Evolutionary conservation across 2,888 invertebrate species (phyloP), one percentile per base, ranked within the genome.

Genomic region (Temnothorax ravouxi): DNA sequence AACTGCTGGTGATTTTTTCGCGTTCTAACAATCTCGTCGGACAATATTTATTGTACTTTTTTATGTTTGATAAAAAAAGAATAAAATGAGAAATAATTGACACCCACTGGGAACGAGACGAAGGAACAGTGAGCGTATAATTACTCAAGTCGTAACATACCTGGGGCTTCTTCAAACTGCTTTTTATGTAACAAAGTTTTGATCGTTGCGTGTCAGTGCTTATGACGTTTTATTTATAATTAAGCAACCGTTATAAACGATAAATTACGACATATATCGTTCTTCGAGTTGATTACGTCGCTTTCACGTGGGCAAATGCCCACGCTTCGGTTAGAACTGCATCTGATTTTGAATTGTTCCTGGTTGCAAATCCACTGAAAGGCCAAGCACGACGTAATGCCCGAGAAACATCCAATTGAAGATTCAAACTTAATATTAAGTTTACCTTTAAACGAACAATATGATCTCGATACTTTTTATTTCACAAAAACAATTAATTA

Each of bases 101-200:
- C 9, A 44, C 1, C 34, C 6, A 82, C 59, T 75, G 5, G n/a
- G 29, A n/a, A 47, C 25, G 44, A 82, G 41, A n/a, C 34, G 47
- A 64, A 64, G 50, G 62, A 61, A n/a, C 41, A 85, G 44, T n/a
- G 21, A 41, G 18, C 86, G 89, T 87, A 88, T 87, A 88, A 92
- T 90, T 89, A 86, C 59, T 77, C 88, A 88, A 92, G 88, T 89
- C 86, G 52, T 67, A 80, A 84, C 84, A 82, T 88, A 88, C 83
- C 86, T 84, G 84, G 88, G 94, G 93, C 92, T 94, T 94, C 94
- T 86, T 88, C 92, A 92, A 94, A 92, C 93, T 87, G 88, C 91
- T 93, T 93, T 94, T 94, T 91, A 93, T 91, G 92, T 93, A 94
- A 94, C 91, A 85, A 93, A 84, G 87, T 92, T 90, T 91, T 89